phyloP scores from a whole-genome alignment of 2,797 vertebrate species.

The Microctenopoma steveboyesi region DNA sequence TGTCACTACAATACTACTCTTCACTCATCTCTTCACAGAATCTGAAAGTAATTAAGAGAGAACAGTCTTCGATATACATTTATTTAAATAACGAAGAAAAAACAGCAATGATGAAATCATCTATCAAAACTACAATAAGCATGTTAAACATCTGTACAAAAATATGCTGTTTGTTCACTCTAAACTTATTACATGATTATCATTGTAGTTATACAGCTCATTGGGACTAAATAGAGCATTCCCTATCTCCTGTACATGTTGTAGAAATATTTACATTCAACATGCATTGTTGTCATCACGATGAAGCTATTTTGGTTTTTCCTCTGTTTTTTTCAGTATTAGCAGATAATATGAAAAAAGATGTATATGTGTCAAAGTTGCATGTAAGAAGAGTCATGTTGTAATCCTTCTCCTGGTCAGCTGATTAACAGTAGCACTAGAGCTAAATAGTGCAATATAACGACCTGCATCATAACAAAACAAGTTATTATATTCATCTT shows the following conservation, averaged over 20 bases:
- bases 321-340: not conserved
- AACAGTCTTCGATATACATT: slow-evolving; percentile 30
- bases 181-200: slow-evolving; percentile 59
- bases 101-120: slow-evolving; percentile 52
- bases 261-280: slow-evolving; percentile 85
- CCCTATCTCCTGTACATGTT: slow-evolving; percentile 78
- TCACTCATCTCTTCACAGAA: slow-evolving; percentile 3
- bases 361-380: not conserved
- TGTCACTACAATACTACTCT: too few species aligned
- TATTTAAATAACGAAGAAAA: slow-evolving; percentile 76
- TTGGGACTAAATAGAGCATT: slow-evolving; percentile 58
- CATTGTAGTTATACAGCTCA: slow-evolving; percentile 42
- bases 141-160: slow-evolving; percentile 75
- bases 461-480: too few species aligned
- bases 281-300: slow-evolving; percentile 46
- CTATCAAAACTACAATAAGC: slow-evolving; percentile 54
- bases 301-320: slow-evolving; percentile 22
- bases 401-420: not conserved
- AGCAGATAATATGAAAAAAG: not conserved
- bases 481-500: too few species aligned
- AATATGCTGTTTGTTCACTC: slow-evolving; percentile 68
- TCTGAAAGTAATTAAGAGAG: slow-evolving; percentile 8
- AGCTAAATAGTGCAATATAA: not conserved
- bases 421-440: not conserved
- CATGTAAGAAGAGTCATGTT: not conserved